Evolutionary conservation across 2,888 invertebrate genomes (phyloP).

Genomic region (Beris morrisii): DNA sequence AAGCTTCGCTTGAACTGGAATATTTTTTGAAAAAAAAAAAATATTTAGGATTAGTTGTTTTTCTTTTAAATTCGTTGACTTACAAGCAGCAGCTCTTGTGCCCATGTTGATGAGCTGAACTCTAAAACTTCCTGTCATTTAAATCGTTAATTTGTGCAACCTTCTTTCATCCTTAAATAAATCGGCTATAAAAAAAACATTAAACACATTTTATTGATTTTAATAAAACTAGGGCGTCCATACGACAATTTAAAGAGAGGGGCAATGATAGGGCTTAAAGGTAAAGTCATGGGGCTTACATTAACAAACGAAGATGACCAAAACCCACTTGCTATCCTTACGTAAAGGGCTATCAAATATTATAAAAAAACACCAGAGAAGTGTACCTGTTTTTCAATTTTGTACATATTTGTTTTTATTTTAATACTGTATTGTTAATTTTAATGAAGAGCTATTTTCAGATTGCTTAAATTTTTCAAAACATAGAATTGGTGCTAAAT

Average conservation of each 20-base stretch:
- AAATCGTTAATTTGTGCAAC: slow-evolving; percentile 33
- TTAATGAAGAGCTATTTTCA: too few relatives aligned
- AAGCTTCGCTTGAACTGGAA: slow-evolving; percentile 94
- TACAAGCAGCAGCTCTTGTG: slow-evolving; percentile 91
- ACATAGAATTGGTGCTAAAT: too few relatives aligned
- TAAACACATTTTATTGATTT: neutral
- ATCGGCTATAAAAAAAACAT: slow-evolving; percentile 10
- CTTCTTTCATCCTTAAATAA: neutral
- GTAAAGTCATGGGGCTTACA: slow-evolving; percentile 3
- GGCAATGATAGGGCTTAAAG: neutral
- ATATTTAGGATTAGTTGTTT: too few relatives aligned
- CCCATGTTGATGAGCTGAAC: slow-evolving; percentile 82
- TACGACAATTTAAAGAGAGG: neutral
- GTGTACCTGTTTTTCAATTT: too few relatives aligned
- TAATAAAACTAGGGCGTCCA: too few relatives aligned
- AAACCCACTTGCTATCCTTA: too few relatives aligned
- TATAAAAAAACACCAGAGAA: too few relatives aligned
- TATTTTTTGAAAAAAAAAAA: neutral
- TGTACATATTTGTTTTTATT: too few relatives aligned
- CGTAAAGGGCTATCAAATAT: too few relatives aligned
- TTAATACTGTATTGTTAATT: too few relatives aligned
- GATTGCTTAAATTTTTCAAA: too few relatives aligned
- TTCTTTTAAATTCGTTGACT: slow-evolving; percentile 56
- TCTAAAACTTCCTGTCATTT: slow-evolving; percentile 70
- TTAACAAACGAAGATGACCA: neutral